Percentiles rank a stretch among this genome's conserved stretches.
Conservation (phyloP, 2,888 invertebrate species). For the Gisinianus flammeolus region DNA sequence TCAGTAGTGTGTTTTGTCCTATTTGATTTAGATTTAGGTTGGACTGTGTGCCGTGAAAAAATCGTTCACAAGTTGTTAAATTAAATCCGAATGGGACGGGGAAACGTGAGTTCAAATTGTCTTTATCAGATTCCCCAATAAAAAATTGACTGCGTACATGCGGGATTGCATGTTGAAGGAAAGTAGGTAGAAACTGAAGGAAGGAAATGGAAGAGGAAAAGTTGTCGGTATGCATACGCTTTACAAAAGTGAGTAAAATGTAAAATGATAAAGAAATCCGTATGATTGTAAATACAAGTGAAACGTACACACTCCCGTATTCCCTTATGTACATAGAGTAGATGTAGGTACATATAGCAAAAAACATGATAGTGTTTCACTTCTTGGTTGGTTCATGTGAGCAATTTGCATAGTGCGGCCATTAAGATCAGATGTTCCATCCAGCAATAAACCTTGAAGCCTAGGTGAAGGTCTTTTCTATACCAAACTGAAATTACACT, state of each 20-base stretch:
- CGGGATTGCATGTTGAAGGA: background rate
- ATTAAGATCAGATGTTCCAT: slow-evolving; percentile 51
- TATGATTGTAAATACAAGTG: too few relatives aligned
- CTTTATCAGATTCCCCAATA: too few relatives aligned
- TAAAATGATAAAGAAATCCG: too few relatives aligned
- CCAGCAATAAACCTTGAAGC: slow-evolving; percentile 45
- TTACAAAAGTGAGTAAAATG: too few relatives aligned
- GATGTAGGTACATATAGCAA: too few relatives aligned
- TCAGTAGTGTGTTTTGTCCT: too few relatives aligned
- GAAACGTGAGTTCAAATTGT: too few relatives aligned
- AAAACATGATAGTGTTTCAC: slow-evolving; percentile 23
- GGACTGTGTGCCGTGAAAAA: background rate
- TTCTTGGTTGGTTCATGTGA: slow-evolving; percentile 34
- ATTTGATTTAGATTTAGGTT: background rate
- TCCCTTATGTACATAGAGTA: too few relatives aligned
- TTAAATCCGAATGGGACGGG: too few relatives aligned
- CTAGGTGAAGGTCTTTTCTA: slow-evolving; percentile 45
- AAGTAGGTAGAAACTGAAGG: background rate
- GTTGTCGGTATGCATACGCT: too few relatives aligned
- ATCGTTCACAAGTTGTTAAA: background rate
- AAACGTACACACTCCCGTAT: too few relatives aligned
- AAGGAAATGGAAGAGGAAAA: background rate
- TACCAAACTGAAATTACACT: slow-evolving; percentile 1
- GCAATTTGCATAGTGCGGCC: slow-evolving; percentile 47
- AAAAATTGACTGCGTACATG: too few relatives aligned